Conservation (phyloP, 2,113 vertebrate genomes). For the Dolichallabes microphthalmus region DNA sequence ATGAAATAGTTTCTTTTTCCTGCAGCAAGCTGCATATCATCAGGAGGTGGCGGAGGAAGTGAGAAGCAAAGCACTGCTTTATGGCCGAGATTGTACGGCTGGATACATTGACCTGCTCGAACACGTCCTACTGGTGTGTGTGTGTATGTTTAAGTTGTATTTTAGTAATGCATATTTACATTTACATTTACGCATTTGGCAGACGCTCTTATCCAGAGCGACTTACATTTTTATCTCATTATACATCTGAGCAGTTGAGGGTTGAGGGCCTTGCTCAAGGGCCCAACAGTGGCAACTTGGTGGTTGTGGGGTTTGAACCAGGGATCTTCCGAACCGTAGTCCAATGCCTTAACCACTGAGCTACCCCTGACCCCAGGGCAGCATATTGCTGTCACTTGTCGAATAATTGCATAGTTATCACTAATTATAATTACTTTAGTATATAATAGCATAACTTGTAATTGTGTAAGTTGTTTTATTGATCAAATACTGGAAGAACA, state of each 20-base stretch:
- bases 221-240: too few relatives aligned
- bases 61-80: slow-evolving; percentile 81
- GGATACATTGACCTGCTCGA: slow-evolving; percentile 91
- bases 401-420: background rate
- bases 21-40: slow-evolving; percentile 90
- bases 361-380: too few relatives aligned
- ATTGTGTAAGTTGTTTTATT: background rate
- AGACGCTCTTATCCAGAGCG: too few relatives aligned
- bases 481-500: background rate
- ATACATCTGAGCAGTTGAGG: too few relatives aligned
- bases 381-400: background rate
- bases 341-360: too few relatives aligned
- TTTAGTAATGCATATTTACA: background rate
- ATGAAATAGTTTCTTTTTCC: slow-evolving; percentile 29
- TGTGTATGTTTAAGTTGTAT: background rate
- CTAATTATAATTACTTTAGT: too few relatives aligned
- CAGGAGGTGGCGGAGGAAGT: slow-evolving; percentile 85
- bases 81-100: slow-evolving; percentile 86
- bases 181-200: too few relatives aligned
- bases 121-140: slow-evolving; percentile 83
- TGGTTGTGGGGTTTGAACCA: too few relatives aligned
- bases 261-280: too few relatives aligned
- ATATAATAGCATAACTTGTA: background rate
- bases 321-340: too few relatives aligned
- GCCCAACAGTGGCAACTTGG: too few relatives aligned